A percentile compares a stretch with the other conserved stretches of the same genome.
Conservation (phyloP, 2,888 invertebrate species). For the Gymnosoma rotundatum region DNA sequence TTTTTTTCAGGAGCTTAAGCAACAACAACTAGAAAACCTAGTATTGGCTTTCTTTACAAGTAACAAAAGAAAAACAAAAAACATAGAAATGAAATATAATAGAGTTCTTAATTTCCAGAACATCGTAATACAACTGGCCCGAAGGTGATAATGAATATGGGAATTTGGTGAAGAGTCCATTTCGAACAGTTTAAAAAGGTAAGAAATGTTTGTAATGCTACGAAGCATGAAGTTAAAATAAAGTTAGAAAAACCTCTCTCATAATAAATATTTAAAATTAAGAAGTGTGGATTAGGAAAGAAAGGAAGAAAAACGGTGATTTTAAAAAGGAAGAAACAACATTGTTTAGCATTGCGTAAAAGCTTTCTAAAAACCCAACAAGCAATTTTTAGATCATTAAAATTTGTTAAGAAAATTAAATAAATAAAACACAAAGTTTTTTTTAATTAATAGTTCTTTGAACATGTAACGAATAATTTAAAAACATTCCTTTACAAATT, state of each 20-base stretch:
- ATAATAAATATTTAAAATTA: background rate
- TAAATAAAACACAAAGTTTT: too few relatives aligned
- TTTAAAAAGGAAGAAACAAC: too few relatives aligned
- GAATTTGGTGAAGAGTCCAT: background rate
- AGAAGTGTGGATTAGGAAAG: too few relatives aligned
- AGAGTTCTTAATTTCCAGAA: background rate
- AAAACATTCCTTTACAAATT: too few relatives aligned
- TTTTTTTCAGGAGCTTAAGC: background rate
- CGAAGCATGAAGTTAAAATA: background rate
- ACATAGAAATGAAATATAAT: conserved; percentile 31
- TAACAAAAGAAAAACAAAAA: conserved; percentile 8
- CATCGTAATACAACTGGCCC: background rate
- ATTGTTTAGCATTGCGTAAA: too few relatives aligned
- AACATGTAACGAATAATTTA: too few relatives aligned
- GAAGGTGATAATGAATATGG: background rate
- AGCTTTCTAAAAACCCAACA: too few relatives aligned
- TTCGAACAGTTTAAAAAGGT: background rate
- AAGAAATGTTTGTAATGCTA: background rate
- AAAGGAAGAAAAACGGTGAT: too few relatives aligned
- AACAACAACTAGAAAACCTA: conserved; percentile 25
- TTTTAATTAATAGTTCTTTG: too few relatives aligned
- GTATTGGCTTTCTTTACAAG: conserved; percentile 58
- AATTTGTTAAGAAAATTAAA: too few relatives aligned
- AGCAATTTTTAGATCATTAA: too few relatives aligned
- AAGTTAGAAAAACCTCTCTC: conserved; percentile 9